Conservation (phyloP, 2,113 vertebrate species). For the Anguilla rostrata region DNA sequence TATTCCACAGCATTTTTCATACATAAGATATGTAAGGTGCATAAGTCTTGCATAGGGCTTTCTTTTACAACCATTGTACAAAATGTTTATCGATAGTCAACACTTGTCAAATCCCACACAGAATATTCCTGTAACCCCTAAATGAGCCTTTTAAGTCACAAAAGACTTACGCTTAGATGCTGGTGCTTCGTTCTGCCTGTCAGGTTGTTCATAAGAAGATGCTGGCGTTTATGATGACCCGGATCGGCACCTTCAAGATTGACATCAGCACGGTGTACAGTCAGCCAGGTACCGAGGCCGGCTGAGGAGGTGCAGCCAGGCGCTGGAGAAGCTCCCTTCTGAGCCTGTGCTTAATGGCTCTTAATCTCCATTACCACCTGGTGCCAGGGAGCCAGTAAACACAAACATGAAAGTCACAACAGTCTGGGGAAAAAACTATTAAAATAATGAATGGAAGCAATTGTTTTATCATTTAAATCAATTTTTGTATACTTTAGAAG, state of each 20-base stretch:
- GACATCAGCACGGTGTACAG: constrained; percentile 81
- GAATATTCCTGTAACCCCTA: neutral
- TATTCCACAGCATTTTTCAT: too few species aligned
- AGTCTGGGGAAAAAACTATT: neutral
- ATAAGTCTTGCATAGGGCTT: neutral
- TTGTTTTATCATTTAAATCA: neutral
- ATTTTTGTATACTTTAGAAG: neutral
- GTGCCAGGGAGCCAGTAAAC: neutral
- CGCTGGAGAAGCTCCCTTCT: neutral
- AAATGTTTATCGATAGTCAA: neutral
- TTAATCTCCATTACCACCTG: neutral
- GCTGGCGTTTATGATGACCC: constrained; percentile 80
- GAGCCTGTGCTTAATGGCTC: neutral
- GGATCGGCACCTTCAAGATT: constrained; percentile 88
- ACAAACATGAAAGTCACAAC: neutral
- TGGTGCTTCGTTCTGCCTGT: constrained; percentile 7
- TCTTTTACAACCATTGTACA: neutral
- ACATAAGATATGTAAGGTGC: too few species aligned
- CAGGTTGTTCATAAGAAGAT: constrained; percentile 88
- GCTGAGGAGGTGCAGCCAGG: neutral
- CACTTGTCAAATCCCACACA: neutral
- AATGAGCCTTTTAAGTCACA: neutral
- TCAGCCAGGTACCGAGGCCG: constrained; percentile 79
- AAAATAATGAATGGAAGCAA: neutral
- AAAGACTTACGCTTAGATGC: neutral